Evolutionary conservation across 2,113 vertebrate genomes (phyloP).

Genomic region (Tricholaema leucomelas): DNA sequence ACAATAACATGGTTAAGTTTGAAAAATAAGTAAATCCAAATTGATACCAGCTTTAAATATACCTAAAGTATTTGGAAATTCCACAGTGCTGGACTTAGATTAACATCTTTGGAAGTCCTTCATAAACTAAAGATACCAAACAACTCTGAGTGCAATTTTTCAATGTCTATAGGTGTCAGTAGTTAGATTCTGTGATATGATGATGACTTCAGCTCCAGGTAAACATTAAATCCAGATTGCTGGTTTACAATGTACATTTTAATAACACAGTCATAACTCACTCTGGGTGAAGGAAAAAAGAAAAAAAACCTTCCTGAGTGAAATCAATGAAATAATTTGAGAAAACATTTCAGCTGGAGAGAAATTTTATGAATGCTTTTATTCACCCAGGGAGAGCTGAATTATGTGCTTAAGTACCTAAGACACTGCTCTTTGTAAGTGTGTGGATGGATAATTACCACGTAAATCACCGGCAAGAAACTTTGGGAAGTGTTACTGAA

Average conservation of each 20-base stretch:
- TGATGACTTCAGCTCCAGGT: neutral
- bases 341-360: neutral
- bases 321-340: neutral
- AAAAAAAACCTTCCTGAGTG: neutral
- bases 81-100: neutral
- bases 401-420: neutral
- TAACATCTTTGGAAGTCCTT: neutral
- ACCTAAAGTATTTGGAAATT: neutral
- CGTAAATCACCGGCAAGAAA: neutral
- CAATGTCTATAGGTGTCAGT: neutral
- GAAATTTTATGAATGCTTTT: neutral
- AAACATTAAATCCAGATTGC: neutral
- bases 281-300: neutral
- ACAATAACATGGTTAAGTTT: neutral
- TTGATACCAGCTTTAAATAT: neutral
- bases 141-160: neutral
- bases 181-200: neutral
- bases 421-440: rapidly evolving
- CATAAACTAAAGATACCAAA: neutral
- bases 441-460: neutral
- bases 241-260: neutral
- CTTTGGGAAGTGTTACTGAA: neutral
- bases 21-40: neutral
- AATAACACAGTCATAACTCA: neutral
- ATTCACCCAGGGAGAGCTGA: neutral